phyloP scores from a whole-genome alignment of 2,888 invertebrate species.

The Steinernema hermaphroditum region DNA sequence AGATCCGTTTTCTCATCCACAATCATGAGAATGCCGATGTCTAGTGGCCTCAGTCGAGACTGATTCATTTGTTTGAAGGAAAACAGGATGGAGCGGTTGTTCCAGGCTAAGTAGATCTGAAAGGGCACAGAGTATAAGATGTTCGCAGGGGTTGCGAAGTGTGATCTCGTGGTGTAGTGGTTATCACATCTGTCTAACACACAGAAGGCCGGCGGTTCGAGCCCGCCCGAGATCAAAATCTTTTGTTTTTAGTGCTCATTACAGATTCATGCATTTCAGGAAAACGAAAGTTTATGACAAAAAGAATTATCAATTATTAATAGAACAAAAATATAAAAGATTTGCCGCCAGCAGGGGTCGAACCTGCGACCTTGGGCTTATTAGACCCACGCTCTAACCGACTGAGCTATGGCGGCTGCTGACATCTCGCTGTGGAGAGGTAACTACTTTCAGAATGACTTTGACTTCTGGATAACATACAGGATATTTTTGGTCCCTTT shows the following conservation, averaged over 20 bases:
- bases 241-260: too few relatives aligned
- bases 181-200: conserved; percentile 58
- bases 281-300: too few relatives aligned
- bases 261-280: too few relatives aligned
- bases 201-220: conserved; percentile 56
- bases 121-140: too few relatives aligned
- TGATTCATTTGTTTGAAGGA: neutral
- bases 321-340: neutral
- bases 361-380: conserved; percentile 42
- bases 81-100: neutral
- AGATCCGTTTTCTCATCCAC: conserved; percentile 28
- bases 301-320: too few relatives aligned
- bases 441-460: neutral
- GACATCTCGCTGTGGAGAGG: neutral
- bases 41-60: neutral
- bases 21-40: conserved; percentile 33
- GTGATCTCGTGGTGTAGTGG: conserved; percentile 43
- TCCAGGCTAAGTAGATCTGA: conserved; percentile 7
- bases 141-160: too few relatives aligned
- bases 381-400: conserved; percentile 41
- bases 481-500: neutral
- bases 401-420: conserved; percentile 39
- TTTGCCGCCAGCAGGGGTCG: conserved; percentile 40
- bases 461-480: neutral
- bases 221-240: conserved; percentile 50